Base-by-base conservation (phyloP, 2,888 invertebrate species). In the Minunthozetes semirufus region DNA sequence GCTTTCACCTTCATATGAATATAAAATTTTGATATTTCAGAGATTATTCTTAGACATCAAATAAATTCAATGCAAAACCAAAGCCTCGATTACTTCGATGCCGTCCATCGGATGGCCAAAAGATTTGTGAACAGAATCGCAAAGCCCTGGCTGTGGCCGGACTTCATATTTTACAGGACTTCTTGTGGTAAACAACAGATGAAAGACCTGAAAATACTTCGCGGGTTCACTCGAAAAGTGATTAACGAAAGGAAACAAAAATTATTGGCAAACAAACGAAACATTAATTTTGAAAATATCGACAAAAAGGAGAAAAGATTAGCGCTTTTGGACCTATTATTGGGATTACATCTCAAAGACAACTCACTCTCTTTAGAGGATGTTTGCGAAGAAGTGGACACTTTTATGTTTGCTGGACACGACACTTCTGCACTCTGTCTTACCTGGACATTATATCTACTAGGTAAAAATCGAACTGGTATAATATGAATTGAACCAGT, bases 351-450 rank as follows among this genome's bases (percentile, higher is more conserved):
- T 25, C 79, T 81, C 11, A 80, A 81, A n/a, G 78, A 79, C 5
- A 22, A 76, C n/a, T 33, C 61, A 19, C 78, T 85, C 72, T 81
- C 82, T 2, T 78, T 81, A 71, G 80, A 81, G 13, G 84, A 85
- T 75, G 83, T 85, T 46, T 79, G 82, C 53, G 85, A 85, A 77
- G 85, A 85, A 79, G 85, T 85, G 38, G 85, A 85, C 61, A 79
- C 79, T n/a, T 79, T 79, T 68, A 79, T 79, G 78, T 79, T 79
- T 70, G 79, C 83, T 79, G 79, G 78, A 5, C 79, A 79, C 48
- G 79, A 79, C 72, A 79, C 79, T 0, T 79, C 78, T 0, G 78
- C 78, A 13, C 75, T 76, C 25, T 77, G 77, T 2, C 56, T 78
- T 0, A 76, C 77, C 15, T 79, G 76, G 75, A 76, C 77, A 8